Percentiles rank a stretch among this genome's conserved stretches.
Evolutionary conservation across 2,888 invertebrate species (phyloP).

Genomic region (Cremastobaeus sp.): DNA sequence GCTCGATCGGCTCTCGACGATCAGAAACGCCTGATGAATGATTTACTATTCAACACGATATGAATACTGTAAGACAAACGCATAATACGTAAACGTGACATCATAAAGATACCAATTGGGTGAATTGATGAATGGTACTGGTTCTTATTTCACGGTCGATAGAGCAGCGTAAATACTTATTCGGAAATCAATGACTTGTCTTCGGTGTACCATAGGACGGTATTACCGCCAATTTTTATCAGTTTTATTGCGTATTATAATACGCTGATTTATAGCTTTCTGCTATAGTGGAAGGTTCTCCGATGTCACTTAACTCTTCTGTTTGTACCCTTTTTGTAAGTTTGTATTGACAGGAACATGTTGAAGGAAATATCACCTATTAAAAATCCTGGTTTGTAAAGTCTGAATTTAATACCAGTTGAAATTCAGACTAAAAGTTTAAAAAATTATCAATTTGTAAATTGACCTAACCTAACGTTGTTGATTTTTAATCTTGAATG

Average conservation of each 20-base stretch:
- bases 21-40: constrained; percentile 48
- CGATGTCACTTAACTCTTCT: no score
- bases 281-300: no score
- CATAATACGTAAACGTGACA: constrained; percentile 39
- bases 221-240: constrained; percentile 2
- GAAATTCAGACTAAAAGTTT: no score
- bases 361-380: no score
- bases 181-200: constrained; percentile 11
- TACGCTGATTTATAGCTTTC: constrained; percentile 1
- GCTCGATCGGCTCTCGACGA: constrained; percentile 49
- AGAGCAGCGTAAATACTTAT: constrained; percentile 34
- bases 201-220: not conserved
- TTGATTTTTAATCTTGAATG: no score
- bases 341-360: no score
- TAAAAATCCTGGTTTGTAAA: no score
- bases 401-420: no score
- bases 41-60: constrained; percentile 45
- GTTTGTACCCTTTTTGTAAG: no score
- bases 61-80: constrained; percentile 36
- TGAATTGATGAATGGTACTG: constrained; percentile 27
- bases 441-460: no score
- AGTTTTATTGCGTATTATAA: not conserved
- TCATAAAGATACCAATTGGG: constrained; percentile 41
- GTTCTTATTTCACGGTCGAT: constrained; percentile 30
- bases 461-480: no score